phyloP scores from a whole-genome alignment of 2,888 invertebrate genomes.

The Clostera curtula region DNA sequence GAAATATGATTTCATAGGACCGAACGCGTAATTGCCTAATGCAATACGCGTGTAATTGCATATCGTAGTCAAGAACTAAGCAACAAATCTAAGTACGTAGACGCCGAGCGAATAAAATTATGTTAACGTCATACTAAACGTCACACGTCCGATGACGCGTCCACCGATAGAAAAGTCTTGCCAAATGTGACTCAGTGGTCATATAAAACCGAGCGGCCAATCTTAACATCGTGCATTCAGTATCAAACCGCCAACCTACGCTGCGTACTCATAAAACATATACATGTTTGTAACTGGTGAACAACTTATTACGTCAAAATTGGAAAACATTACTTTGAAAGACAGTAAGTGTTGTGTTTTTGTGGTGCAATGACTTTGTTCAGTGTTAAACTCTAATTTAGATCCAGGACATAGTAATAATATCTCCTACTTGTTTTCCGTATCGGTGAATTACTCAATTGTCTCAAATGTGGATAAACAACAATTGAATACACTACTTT shows the following conservation, averaged over 20 bases:
- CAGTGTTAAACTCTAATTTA: too few relatives aligned
- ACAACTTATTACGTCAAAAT: constrained; percentile 45
- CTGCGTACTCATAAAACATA: constrained; percentile 20
- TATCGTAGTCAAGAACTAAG: too few relatives aligned
- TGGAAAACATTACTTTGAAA: constrained; percentile 50
- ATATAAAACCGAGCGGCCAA: constrained; percentile 53
- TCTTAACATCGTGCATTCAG: constrained; percentile 43
- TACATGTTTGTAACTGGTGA: constrained; percentile 62
- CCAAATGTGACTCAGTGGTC: constrained; percentile 56
- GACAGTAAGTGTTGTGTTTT: constrained; percentile 42
- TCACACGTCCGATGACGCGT: constrained; percentile 53
- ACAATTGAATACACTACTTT: too few relatives aligned
- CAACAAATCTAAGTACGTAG: too few relatives aligned
- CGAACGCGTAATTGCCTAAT: too few relatives aligned
- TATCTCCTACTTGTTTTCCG: too few relatives aligned
- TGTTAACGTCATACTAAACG: constrained; percentile 48
- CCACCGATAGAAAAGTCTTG: constrained; percentile 42
- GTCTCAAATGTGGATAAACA: too few relatives aligned
- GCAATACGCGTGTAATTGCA: too few relatives aligned
- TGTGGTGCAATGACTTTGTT: too few relatives aligned
- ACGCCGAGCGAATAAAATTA: constrained; percentile 18
- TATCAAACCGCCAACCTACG: constrained; percentile 27
- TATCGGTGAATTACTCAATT: too few relatives aligned
- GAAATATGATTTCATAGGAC: too few relatives aligned
- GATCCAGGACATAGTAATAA: too few relatives aligned